These are phyloP conservation scores for Lycocerus yunnanus DNA, from an alignment of 2,888 invertebrate species.

Conservation along the genomic window DNA sequence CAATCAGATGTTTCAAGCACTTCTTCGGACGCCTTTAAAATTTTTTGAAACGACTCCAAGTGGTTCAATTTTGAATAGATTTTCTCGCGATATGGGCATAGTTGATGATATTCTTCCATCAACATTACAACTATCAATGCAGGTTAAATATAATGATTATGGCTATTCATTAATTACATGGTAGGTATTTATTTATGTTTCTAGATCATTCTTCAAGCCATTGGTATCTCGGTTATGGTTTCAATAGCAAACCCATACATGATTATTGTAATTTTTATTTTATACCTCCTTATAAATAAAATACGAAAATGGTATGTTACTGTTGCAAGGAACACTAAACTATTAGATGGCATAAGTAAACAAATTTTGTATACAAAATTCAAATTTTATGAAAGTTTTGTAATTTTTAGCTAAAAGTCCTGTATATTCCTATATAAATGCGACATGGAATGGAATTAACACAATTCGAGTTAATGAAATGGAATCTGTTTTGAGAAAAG, in stretches of 20 bases:
- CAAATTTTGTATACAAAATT: background rate
- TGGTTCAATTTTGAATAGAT: conserved; percentile 74
- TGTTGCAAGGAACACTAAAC: conserved; percentile 73
- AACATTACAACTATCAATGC: background rate
- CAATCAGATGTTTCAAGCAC: conserved; percentile 80
- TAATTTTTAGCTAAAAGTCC: conserved; percentile 75
- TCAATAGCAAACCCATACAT: conserved; percentile 69
- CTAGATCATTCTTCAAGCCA: conserved; percentile 56
- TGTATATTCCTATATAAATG: conserved; percentile 84
- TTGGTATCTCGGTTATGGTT: conserved; percentile 71
- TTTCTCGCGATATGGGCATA: conserved; percentile 74
- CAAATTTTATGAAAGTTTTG: background rate
- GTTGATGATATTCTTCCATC: conserved; percentile 63
- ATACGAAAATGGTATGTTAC: conserved; percentile 67
- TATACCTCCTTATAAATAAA: conserved; percentile 65
- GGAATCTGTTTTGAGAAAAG: conserved; percentile 66
- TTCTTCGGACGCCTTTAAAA: conserved; percentile 76
- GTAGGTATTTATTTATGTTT: background rate
- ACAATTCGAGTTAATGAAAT: conserved; percentile 80
- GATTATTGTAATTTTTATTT: conserved; percentile 63
- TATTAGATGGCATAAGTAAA: conserved; percentile 59
- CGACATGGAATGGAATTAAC: conserved; percentile 79
- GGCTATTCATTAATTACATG: background rate
- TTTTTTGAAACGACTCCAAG: conserved; percentile 88
- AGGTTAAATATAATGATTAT: background rate